These are phyloP conservation scores for Drosophila virilis DNA, from an alignment of 1,140 invertebrate genomes.

Conservation along the genomic window DNA sequence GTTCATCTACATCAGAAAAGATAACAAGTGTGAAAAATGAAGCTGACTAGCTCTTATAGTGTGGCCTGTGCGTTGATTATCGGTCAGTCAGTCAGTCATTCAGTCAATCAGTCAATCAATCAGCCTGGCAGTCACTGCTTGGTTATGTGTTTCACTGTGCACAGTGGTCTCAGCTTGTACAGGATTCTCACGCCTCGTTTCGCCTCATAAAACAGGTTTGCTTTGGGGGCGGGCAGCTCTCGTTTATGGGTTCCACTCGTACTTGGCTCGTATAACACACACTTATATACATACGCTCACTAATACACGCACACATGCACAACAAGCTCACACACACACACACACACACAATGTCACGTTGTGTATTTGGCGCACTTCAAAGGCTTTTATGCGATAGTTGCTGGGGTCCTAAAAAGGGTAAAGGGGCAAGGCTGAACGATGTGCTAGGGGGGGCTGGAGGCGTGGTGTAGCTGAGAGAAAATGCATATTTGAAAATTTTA, in stretches of 20 bases:
- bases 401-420: constrained; percentile 10
- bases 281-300: constrained; percentile 5
- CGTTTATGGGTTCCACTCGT: constrained; percentile 1
- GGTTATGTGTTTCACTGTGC: constrained; percentile 21
- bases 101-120: background rate
- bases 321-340: background rate
- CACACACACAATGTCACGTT: background rate
- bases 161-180: constrained; percentile 27
- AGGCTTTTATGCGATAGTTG: constrained; percentile 45
- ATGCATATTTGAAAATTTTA: constrained; percentile 58
- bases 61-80: background rate
- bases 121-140: background rate
- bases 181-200: background rate
- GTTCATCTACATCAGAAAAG: too few species aligned
- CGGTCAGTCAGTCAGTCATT: background rate
- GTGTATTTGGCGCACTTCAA: constrained; percentile 49
- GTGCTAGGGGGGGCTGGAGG: background rate
- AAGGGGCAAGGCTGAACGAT: background rate
- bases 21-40: too few species aligned
- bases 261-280: constrained; percentile 23
- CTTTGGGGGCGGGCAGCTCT: background rate
- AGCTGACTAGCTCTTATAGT: too few species aligned
- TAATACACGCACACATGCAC: background rate
- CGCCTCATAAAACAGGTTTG: constrained; percentile 9
- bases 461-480: constrained; percentile 1